Base-by-base conservation (phyloP, 37 sponge, comb jelly and placozoan genomes). In the Crambe crambe region DNA sequence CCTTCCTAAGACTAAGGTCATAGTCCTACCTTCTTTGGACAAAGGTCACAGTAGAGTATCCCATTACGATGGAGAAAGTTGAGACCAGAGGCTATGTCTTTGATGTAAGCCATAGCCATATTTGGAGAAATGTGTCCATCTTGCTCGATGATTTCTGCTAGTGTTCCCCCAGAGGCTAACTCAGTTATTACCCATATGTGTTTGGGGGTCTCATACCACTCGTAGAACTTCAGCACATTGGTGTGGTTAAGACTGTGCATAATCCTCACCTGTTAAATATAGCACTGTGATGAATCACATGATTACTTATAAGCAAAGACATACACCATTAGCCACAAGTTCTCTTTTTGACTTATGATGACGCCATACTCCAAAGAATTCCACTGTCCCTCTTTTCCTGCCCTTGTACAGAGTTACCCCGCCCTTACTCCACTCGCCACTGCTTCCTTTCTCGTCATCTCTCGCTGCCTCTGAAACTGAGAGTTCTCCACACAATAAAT, bases 181-280 rank as follows among this genome's bases (percentile, higher is more conserved):
- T 92, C 89, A 30, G 77, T 85, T 18, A 92, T 88, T 17, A 84
- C 56, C 93, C 93, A 92, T 37, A 92, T 73, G 42, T 92, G 93
- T 68, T 88, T 73, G 1, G 89, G 76, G 5, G 93, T 87, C 59
- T 88, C 85, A 67, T 92, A 92, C 93, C 93, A 92, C 44, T 92
- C 93, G 21, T 58, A 37, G 47, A 92, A 92, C 62, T 61, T 39
- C 1, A 85, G 61, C 21, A 92, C 82, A 64, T 88, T 80, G 43
- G 10, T 35, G 31, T 92, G 93, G 32, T 84, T 68, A 51, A 92
- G 64, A 37, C 69, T 35, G 30, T 88, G 89, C 32, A 68, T 72
- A 23, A 85, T 26, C 5, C 59, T 58, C 43, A 90, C 91, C 91
- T 90, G 47, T 5, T 10, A 56, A 21, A 68, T 5, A 47, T 47